These are phyloP conservation scores for Mugil cephalus DNA, from an alignment of 2,113 vertebrate species.

Conservation along the genomic window DNA sequence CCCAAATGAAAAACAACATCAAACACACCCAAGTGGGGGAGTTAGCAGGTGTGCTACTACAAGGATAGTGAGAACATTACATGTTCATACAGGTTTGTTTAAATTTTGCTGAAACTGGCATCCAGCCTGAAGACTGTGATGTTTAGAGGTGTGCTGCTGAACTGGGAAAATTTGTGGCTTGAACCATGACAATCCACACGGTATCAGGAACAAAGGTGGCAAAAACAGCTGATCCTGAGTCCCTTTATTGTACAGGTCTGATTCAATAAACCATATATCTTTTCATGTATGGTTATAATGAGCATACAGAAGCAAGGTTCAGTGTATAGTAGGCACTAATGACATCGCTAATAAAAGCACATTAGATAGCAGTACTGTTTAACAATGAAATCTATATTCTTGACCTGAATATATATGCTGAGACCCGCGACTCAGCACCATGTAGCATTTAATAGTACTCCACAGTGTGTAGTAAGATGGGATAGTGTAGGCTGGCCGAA, in stretches of 20 bases:
- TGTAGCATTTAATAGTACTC: no score
- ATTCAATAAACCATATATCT: background rate
- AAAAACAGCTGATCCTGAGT: background rate
- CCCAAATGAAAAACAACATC: slow-evolving; percentile 63
- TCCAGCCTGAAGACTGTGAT: slow-evolving; percentile 27
- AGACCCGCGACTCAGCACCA: no score
- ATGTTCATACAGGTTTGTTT: slow-evolving; percentile 42
- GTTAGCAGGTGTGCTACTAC: slow-evolving; percentile 56
- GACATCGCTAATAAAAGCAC: no score
- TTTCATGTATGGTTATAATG: background rate
- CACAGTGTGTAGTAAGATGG: no score
- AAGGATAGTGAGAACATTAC: slow-evolving; percentile 46
- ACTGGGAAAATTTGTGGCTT: slow-evolving; percentile 8
- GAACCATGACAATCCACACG: background rate
- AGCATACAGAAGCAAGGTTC: background rate
- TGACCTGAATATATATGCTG: no score
- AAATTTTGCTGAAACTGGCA: slow-evolving; percentile 42
- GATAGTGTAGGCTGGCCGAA: no score
- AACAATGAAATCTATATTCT: no score
- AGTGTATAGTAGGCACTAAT: no score
- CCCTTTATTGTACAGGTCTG: background rate
- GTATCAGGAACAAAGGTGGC: background rate
- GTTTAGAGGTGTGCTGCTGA: slow-evolving; percentile 26
- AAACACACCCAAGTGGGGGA: slow-evolving; percentile 37
- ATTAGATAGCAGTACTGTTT: no score